phyloP scores from a whole-genome alignment of 2,113 vertebrate species.

The Raja brachyura region DNA sequence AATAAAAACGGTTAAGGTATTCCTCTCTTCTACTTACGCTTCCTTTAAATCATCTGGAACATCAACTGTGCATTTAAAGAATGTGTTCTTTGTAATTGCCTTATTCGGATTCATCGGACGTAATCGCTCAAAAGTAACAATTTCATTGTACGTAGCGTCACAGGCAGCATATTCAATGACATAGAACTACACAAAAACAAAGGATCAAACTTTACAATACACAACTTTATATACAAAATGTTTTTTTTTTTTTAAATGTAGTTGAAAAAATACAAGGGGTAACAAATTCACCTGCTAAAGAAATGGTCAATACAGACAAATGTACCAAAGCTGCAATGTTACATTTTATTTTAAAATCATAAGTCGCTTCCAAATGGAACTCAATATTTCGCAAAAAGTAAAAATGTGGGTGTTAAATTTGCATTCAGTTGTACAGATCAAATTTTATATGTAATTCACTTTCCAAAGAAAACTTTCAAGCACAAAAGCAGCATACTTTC shows the following conservation, averaged over 20 bases:
- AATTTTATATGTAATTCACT: neutral
- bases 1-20: conserved; percentile 26
- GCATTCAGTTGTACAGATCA: no score
- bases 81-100: conserved; percentile 71
- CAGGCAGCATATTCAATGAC: conserved; percentile 77
- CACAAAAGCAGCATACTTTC: neutral
- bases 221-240: neutral
- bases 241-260: no score
- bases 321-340: neutral
- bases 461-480: neutral
- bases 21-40: conserved; percentile 62
- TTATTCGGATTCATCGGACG: conserved; percentile 74
- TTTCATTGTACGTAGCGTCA: conserved; percentile 76
- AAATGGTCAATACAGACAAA: neutral
- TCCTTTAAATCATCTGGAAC: conserved; percentile 73
- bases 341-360: no score
- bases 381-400: neutral
- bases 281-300: neutral
- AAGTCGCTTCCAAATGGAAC: no score
- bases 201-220: neutral
- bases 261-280: neutral
- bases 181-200: conserved; percentile 57
- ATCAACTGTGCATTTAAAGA: conserved; percentile 71
- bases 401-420: neutral
- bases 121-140: conserved; percentile 71